Conservation (phyloP, 2,797 vertebrate species). For the Carduelis carduelis region DNA sequence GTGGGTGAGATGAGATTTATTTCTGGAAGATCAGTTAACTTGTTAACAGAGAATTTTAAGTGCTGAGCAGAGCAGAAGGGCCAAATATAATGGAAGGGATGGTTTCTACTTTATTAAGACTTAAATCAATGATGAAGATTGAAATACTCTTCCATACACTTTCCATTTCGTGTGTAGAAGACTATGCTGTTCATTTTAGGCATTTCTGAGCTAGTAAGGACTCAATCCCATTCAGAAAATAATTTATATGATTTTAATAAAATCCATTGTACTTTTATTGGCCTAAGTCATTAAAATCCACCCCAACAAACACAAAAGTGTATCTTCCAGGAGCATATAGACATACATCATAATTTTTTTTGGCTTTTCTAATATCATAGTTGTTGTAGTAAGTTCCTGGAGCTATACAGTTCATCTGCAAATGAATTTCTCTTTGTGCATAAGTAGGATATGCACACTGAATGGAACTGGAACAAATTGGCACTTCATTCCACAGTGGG, state of each 20-base stretch:
- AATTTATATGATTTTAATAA: neutral
- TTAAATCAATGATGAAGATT: neutral
- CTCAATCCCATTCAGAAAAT: neutral
- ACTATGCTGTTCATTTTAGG: neutral
- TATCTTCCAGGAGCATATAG: neutral
- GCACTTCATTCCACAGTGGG: conserved; percentile 37
- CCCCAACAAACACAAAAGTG: neutral
- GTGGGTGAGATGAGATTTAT: neutral
- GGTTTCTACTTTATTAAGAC: neutral
- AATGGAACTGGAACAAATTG: conserved; percentile 40
- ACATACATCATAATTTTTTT: neutral
- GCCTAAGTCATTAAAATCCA: neutral
- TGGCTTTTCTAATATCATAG: neutral
- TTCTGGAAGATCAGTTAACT: neutral
- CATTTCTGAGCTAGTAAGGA: neutral
- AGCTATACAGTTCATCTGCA: neutral
- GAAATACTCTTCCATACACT: neutral
- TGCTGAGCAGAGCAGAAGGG: neutral
- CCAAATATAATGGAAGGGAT: neutral
- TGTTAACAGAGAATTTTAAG: neutral
- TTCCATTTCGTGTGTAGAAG: neutral
- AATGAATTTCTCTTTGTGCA: neutral
- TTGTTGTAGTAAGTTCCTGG: neutral
- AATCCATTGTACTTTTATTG: neutral
- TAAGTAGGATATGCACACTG: neutral